A percentile compares a stretch with the other conserved stretches of the same genome.
Conservation (phyloP, 2,113 vertebrate species). For the Crotalus horridus region DNA sequence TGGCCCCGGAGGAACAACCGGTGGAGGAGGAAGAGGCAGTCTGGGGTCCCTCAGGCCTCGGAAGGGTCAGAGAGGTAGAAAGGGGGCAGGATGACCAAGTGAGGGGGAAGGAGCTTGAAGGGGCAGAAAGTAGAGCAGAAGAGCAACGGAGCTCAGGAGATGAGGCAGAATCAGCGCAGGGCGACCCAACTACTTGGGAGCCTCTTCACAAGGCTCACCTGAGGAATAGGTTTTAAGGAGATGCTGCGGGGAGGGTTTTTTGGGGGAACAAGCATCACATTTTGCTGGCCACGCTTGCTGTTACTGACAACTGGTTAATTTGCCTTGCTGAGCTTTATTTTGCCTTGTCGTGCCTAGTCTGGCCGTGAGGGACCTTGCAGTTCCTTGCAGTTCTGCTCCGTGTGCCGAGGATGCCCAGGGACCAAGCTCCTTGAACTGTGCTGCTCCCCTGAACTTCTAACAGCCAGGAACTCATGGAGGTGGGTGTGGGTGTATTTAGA, state of each 20-base stretch:
- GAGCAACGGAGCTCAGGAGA: background rate
- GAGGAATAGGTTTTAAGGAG: background rate
- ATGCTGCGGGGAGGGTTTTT: background rate
- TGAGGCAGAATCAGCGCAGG: background rate
- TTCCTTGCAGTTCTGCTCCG: too few relatives aligned
- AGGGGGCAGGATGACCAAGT: background rate
- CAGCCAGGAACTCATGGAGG: too few relatives aligned
- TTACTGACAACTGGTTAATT: too few relatives aligned
- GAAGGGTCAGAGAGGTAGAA: background rate
- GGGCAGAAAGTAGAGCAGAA: background rate
- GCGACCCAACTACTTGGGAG: background rate
- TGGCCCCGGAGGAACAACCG: background rate
- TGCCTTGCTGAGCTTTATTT: too few relatives aligned
- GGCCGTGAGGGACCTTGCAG: too few relatives aligned
- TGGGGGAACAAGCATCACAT: background rate
- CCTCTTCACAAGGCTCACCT: background rate
- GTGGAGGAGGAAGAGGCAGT: background rate
- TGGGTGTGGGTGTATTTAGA: too few relatives aligned
- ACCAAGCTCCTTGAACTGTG: too few relatives aligned
- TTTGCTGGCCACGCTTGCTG: background rate
- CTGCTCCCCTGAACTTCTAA: too few relatives aligned
- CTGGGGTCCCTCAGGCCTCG: background rate
- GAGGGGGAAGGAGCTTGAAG: background rate
- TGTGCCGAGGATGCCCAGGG: too few relatives aligned
- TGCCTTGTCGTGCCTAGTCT: too few relatives aligned